These are phyloP conservation scores for Ooceraea biroi DNA, from an alignment of 1,140 invertebrate genomes.

Conservation along the genomic window DNA sequence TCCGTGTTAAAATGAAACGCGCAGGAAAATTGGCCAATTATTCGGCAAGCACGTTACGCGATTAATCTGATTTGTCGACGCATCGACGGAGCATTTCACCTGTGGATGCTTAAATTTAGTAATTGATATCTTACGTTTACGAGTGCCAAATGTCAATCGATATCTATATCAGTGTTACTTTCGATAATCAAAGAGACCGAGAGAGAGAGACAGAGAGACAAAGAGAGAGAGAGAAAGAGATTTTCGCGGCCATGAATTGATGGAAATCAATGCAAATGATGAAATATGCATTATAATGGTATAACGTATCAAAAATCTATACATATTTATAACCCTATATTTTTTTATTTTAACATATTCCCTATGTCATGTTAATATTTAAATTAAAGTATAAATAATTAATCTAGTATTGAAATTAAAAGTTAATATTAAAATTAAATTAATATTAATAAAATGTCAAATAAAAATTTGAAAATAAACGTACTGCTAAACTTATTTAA, in stretches of 20 bases:
- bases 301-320: too few relatives aligned
- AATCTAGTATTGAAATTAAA: too few relatives aligned
- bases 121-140: background rate
- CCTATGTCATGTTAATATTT: too few relatives aligned
- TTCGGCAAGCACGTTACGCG: conserved; percentile 22
- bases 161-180: background rate
- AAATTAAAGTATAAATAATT: too few relatives aligned
- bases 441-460: too few relatives aligned
- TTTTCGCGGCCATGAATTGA: background rate
- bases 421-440: too few relatives aligned
- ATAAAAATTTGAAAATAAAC: too few relatives aligned
- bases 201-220: too few relatives aligned
- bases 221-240: background rate
- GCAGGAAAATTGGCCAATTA: conserved; percentile 44
- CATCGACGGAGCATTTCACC: background rate
- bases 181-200: background rate
- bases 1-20: background rate
- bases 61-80: conserved; percentile 23
- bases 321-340: too few relatives aligned
- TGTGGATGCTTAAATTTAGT: conserved; percentile 3
- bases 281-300: too few relatives aligned
- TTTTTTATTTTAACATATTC: too few relatives aligned
- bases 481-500: too few relatives aligned
- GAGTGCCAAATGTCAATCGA: background rate
- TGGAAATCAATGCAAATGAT: background rate